Conservation (phyloP, 2,113 vertebrate species). For the Periophthalmus modestus region DNA sequence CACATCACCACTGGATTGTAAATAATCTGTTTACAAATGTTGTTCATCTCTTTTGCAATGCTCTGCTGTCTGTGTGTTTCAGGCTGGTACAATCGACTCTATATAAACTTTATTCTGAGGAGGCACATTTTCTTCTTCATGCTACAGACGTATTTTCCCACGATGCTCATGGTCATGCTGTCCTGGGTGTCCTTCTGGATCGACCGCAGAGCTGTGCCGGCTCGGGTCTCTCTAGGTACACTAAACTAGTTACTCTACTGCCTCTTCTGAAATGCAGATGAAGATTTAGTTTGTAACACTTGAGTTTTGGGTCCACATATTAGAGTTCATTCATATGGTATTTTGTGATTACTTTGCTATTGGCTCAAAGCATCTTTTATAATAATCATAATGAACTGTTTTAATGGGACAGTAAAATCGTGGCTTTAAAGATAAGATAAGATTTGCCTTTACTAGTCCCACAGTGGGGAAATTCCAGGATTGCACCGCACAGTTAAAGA, state of each 20-base stretch:
- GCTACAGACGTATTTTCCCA: constrained; percentile 92
- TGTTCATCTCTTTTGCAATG: background rate
- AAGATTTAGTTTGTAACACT: too few relatives aligned
- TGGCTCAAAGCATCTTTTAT: too few relatives aligned
- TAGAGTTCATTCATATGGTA: too few relatives aligned
- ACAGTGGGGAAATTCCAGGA: too few relatives aligned
- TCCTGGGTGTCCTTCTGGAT: constrained; percentile 96
- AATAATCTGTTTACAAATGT: constrained; percentile 6
- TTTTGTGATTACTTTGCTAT: too few relatives aligned
- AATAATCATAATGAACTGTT: too few relatives aligned
- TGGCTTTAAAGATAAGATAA: too few relatives aligned
- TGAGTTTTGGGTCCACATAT: too few relatives aligned
- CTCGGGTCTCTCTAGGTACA: constrained; percentile 86
- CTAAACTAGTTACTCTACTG: background rate
- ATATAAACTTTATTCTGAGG: constrained; percentile 91
- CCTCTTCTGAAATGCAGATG: background rate
- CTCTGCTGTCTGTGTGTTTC: constrained; percentile 37
- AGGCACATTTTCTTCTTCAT: constrained; percentile 95
- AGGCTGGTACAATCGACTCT: constrained; percentile 94
- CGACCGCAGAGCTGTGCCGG: constrained; percentile 88
- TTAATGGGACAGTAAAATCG: too few relatives aligned
- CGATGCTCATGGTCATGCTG: constrained; percentile 94
- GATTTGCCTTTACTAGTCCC: too few relatives aligned
- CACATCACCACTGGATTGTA: constrained; percentile 12
- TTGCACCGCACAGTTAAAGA: too few relatives aligned